Conservation (phyloP, 2,797 vertebrate species). For the Falco cherrug region DNA sequence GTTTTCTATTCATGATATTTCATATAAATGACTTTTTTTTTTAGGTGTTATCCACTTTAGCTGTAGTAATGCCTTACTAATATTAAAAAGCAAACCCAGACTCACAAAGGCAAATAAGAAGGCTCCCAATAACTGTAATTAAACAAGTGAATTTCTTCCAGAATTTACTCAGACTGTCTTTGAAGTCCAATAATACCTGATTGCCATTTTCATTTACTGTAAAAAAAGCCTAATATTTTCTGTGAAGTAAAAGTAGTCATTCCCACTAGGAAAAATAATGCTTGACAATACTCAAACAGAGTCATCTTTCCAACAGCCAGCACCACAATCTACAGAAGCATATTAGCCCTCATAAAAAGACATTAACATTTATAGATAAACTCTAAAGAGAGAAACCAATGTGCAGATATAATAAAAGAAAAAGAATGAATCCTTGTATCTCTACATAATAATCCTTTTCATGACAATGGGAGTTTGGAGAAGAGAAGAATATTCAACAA, state of each 20-base stretch:
- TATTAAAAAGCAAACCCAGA: neutral
- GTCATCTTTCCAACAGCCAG: neutral
- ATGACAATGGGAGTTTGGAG: neutral
- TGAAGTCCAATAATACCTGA: neutral
- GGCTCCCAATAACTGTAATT: neutral
- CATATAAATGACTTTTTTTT: neutral
- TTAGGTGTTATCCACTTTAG: neutral
- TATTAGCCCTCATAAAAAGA: neutral
- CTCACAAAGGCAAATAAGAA: neutral
- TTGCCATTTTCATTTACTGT: neutral
- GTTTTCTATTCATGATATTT: neutral
- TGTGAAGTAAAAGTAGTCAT: neutral
- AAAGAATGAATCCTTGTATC: neutral
- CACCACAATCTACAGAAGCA: neutral
- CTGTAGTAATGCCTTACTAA: neutral
- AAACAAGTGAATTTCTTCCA: slow-evolving; percentile 2
- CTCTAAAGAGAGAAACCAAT: neutral
- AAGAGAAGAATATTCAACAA: neutral
- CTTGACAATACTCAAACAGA: neutral
- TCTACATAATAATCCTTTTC: neutral
- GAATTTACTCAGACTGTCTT: neutral
- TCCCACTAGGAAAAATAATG: neutral
- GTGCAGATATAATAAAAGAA: neutral
- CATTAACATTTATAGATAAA: neutral
- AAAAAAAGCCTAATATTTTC: neutral